Percentiles rank a stretch among this genome's conserved stretches.
Evolutionary conservation across 2,797 vertebrate genomes (phyloP).

Genomic region (Enteromius treurensis): DNA sequence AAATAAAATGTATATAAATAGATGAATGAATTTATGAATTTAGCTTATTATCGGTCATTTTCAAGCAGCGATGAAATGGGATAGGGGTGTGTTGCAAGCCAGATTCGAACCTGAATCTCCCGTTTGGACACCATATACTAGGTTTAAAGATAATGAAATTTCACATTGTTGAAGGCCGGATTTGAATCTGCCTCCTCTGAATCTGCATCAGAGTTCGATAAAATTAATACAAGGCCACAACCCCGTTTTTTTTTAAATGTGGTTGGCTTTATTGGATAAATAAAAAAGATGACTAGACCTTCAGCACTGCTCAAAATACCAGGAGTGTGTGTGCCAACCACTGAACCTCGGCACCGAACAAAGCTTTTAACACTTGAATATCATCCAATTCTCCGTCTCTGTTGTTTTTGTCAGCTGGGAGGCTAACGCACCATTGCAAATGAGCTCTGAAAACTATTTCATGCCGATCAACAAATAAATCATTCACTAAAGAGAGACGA

Average conservation of each 20-base stretch:
- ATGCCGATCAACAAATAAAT: slow-evolving; percentile 48
- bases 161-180: background rate
- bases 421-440: slow-evolving; percentile 49
- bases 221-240: background rate
- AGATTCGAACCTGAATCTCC: background rate
- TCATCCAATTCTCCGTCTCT: slow-evolving; percentile 8
- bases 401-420: slow-evolving; percentile 1
- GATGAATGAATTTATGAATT: background rate
- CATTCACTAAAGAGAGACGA: slow-evolving; percentile 35
- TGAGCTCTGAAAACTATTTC: slow-evolving; percentile 50
- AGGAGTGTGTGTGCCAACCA: background rate
- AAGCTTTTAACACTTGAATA: slow-evolving; percentile 11
- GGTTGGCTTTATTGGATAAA: background rate
- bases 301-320: slow-evolving; percentile 3
- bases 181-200: background rate
- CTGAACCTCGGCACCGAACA: background rate
- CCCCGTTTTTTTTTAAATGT: background rate
- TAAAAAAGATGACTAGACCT: background rate
- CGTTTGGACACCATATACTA: background rate
- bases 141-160: background rate
- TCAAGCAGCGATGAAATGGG: background rate
- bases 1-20: background rate
- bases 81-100: too few species aligned
- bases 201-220: background rate
- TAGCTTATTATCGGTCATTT: background rate